Evolutionary conservation across 2,113 vertebrate species (phyloP).

Genomic region (Tapirus terrestris): DNA sequence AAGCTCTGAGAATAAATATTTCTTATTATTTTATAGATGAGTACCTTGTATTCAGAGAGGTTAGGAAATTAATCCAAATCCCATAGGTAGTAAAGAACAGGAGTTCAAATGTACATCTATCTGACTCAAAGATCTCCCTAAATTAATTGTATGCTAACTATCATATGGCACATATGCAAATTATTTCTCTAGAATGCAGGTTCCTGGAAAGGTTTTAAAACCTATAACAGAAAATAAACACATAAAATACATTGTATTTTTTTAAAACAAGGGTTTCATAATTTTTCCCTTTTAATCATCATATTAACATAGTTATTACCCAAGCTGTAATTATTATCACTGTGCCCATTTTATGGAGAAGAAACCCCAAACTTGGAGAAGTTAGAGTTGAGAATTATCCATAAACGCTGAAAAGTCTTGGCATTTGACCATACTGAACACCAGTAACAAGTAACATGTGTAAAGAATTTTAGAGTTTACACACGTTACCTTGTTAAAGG

Average conservation of each 20-base stretch:
- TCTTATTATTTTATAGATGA: background rate
- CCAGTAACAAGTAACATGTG: background rate
- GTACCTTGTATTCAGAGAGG: background rate
- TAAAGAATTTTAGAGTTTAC: conserved; percentile 9
- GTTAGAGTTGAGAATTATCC: background rate
- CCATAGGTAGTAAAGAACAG: background rate
- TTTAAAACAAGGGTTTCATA: background rate
- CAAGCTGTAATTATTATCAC: background rate
- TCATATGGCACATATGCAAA: background rate
- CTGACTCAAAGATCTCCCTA: background rate
- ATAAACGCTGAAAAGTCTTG: background rate
- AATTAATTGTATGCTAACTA: background rate
- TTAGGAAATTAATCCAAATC: background rate
- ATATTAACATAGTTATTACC: background rate
- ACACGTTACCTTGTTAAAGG: background rate
- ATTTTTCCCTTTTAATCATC: background rate
- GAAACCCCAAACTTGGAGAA: background rate
- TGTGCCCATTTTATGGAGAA: background rate
- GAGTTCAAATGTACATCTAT: background rate
- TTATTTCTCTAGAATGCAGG: background rate
- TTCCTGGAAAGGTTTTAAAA: background rate
- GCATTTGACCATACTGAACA: background rate
- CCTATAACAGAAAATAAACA: background rate
- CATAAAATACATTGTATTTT: background rate
- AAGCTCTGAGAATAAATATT: background rate